Conservation (phyloP, 1,140 invertebrate genomes). For the Ephestia elutella region DNA sequence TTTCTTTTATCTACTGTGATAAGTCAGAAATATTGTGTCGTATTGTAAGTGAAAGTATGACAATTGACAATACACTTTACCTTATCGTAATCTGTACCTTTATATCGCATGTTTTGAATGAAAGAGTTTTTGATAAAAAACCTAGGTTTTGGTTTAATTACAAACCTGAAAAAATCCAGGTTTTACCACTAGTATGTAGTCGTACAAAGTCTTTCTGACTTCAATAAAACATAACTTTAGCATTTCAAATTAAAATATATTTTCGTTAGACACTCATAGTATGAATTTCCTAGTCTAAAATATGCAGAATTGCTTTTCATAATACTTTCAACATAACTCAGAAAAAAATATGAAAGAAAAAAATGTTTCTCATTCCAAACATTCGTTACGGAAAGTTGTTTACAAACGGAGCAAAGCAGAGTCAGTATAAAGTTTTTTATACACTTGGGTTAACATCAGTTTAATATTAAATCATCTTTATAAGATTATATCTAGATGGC, state of each 20-base stretch:
- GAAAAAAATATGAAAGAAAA: neutral
- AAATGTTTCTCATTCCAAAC: constrained; percentile 1
- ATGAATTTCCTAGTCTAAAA: neutral
- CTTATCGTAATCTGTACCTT: no score
- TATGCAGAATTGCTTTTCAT: neutral
- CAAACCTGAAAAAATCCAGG: no score
- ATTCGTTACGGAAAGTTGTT: neutral
- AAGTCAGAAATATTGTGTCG: no score
- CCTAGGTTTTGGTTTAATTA: no score
- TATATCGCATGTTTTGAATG: no score
- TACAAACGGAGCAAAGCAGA: neutral
- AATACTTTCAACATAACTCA: constrained; percentile 3
- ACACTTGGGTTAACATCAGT: neutral
- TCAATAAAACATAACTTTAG: neutral
- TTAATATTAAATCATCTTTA: constrained; percentile 14
- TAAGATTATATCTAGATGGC: constrained; percentile 22
- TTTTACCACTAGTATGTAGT: no score
- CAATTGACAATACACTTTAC: no score
- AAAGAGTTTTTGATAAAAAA: no score
- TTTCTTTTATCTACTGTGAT: no score
- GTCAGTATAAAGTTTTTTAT: constrained; percentile 2
- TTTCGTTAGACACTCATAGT: neutral
- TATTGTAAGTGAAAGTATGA: no score
- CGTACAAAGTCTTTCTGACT: neutral
- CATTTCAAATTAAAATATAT: neutral